Percentiles rank a stretch among this genome's conserved stretches.
Evolutionary conservation across 2,888 invertebrate species (phyloP).

Genomic region (Microchrysa polita): DNA sequence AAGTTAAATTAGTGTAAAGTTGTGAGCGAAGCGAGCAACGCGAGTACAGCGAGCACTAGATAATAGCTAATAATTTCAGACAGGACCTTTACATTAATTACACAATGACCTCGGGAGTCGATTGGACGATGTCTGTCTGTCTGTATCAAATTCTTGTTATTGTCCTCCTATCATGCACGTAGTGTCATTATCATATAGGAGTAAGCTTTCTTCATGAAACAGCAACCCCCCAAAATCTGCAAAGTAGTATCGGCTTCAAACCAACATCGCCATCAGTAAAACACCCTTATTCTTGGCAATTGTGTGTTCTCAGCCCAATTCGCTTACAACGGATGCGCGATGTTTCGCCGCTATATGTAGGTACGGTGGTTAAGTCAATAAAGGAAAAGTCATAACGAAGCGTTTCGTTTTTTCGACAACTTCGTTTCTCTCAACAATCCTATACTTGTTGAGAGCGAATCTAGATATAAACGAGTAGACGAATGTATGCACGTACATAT

Average conservation of each 20-base stretch:
- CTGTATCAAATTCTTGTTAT: no score
- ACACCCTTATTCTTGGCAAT: slow-evolving; percentile 5
- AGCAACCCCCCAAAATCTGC: neutral
- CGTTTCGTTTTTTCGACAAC: slow-evolving; percentile 43
- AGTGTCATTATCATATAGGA: no score
- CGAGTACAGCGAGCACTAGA: no score
- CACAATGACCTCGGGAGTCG: no score
- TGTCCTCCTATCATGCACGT: no score
- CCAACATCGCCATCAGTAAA: slow-evolving; percentile 25
- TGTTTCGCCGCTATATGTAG: slow-evolving; percentile 37
- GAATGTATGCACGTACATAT: neutral
- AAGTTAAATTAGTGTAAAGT: no score
- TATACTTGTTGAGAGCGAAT: neutral
- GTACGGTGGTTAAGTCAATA: slow-evolving; percentile 50
- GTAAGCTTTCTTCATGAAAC: no score
- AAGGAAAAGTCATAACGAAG: slow-evolving; percentile 51
- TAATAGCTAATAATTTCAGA: no score
- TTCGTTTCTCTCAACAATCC: neutral
- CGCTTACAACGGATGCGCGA: slow-evolving; percentile 2
- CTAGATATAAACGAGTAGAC: neutral
- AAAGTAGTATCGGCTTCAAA: slow-evolving; percentile 1
- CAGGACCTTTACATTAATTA: no score
- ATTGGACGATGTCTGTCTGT: no score
- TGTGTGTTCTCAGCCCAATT: slow-evolving; percentile 27
- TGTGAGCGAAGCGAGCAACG: no score